phyloP scores from a whole-genome alignment of 2,797 vertebrate species.

The Sternotherus odoratus region DNA sequence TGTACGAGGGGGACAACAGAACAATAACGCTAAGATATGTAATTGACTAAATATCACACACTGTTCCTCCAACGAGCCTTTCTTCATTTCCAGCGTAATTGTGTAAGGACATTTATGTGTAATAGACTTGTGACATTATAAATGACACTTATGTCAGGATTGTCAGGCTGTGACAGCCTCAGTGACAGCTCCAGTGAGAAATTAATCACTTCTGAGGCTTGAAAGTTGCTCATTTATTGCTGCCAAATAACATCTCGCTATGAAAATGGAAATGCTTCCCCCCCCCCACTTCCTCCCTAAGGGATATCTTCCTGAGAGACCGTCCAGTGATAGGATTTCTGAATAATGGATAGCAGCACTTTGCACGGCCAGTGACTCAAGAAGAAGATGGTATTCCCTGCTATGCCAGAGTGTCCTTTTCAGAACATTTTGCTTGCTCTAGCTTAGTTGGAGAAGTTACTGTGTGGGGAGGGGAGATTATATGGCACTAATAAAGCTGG shows the following conservation, averaged over 20 bases:
- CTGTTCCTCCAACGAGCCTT: slow-evolving; percentile 51
- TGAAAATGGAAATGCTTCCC: slow-evolving; percentile 4
- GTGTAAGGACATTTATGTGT: slow-evolving; percentile 82
- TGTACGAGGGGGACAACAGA: slow-evolving; percentile 58
- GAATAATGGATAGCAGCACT: not conserved
- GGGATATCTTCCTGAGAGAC: not conserved
- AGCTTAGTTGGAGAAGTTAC: slow-evolving; percentile 48
- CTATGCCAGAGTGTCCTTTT: not conserved
- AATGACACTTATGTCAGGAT: slow-evolving; percentile 82
- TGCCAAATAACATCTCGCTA: slow-evolving; percentile 76
- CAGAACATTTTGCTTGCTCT: not conserved
- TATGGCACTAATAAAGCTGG: slow-evolving; percentile 40
- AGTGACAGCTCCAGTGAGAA: slow-evolving; percentile 80
- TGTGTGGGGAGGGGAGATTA: slow-evolving; percentile 9
- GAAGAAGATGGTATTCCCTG: not conserved
- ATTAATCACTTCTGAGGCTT: slow-evolving; percentile 83
- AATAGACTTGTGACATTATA: slow-evolving; percentile 84
- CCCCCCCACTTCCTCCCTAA: not conserved
- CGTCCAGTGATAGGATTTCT: not conserved
- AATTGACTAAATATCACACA: slow-evolving; percentile 73
- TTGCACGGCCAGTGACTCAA: not conserved
- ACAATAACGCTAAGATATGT: slow-evolving; percentile 68
- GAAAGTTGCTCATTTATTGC: slow-evolving; percentile 80
- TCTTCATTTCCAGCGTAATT: slow-evolving; percentile 74
- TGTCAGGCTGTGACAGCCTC: slow-evolving; percentile 80